These are phyloP conservation scores for Brachionus sp. DNA, from an alignment of 1,140 invertebrate genomes.

Conservation along the genomic window DNA sequence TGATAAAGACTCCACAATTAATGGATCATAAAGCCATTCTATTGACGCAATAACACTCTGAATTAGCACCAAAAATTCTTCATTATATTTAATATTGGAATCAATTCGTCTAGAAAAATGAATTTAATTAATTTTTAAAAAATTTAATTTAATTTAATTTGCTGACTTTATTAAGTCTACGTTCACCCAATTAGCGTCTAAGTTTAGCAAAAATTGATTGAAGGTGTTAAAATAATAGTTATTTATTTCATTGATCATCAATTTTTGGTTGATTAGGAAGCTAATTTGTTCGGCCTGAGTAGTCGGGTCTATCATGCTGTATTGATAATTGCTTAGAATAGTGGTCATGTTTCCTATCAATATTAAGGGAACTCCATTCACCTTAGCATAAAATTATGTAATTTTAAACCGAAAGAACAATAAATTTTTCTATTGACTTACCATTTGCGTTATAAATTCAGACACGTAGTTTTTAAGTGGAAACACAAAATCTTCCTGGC, in stretches of 20 bases:
- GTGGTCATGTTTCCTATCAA: neutral
- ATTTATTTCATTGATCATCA: neutral
- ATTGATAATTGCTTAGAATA: neutral
- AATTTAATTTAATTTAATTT: neutral
- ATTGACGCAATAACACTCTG: neutral
- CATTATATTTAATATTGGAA: neutral
- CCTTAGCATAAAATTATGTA: neutral
- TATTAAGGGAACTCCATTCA: neutral
- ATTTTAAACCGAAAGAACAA: neutral
- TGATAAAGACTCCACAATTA: neutral
- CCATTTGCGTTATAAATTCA: slow-evolving; percentile 26
- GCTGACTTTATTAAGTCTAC: neutral
- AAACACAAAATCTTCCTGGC: neutral
- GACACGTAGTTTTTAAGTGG: slow-evolving; percentile 1
- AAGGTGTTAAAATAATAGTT: neutral
- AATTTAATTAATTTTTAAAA: neutral
- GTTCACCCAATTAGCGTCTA: slow-evolving; percentile 3
- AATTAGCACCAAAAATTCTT: neutral
- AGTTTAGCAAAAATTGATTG: slow-evolving; percentile 3
- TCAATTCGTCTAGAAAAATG: neutral
- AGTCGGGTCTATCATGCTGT: neutral
- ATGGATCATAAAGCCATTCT: neutral
- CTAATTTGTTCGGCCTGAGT: neutral
- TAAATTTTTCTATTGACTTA: neutral
- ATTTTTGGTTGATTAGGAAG: neutral